These are phyloP conservation scores for Geodia barretti DNA, from an alignment of 37 sponge, comb jelly and placozoan species.

Conservation along the genomic window DNA sequence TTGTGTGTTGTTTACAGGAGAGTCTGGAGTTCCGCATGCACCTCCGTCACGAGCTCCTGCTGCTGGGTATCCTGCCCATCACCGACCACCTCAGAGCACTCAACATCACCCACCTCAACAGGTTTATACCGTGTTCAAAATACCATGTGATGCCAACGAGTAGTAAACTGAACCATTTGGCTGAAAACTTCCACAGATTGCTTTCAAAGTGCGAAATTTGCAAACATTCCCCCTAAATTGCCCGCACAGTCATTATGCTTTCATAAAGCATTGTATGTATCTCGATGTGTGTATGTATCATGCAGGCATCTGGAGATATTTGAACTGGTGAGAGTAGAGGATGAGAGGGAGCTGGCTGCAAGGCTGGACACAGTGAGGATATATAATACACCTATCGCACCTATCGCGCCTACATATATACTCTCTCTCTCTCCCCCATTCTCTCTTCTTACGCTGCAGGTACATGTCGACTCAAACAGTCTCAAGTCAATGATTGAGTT, in stretches of 20 bases:
- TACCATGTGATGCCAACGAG: too few relatives aligned
- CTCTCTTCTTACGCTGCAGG: slow-evolving; percentile 17
- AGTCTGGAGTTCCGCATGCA: slow-evolving; percentile 83
- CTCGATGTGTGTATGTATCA: neutral
- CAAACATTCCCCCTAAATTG: too few relatives aligned
- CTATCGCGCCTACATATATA: neutral
- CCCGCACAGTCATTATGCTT: too few relatives aligned
- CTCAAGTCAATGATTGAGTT: slow-evolving; percentile 48
- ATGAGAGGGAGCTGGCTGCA: slow-evolving; percentile 68
- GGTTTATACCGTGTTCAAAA: slow-evolving; percentile 41
- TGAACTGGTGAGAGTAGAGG: slow-evolving; percentile 71
- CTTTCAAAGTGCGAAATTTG: too few relatives aligned
- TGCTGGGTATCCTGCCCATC: slow-evolving; percentile 75
- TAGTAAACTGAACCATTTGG: too few relatives aligned
- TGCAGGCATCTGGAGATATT: slow-evolving; percentile 80
- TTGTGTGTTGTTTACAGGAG: slow-evolving; percentile 52
- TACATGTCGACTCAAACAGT: slow-evolving; percentile 45
- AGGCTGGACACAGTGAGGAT: slow-evolving; percentile 74
- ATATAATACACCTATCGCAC: too few relatives aligned
- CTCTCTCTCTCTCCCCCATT: neutral
- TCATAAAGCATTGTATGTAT: too few relatives aligned
- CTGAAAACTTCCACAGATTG: too few relatives aligned
- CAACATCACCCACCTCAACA: slow-evolving; percentile 65
- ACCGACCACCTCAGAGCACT: slow-evolving; percentile 59
- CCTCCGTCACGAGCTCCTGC: slow-evolving; percentile 75